Percentiles rank a stretch among this genome's conserved stretches.
Evolutionary conservation across 2,888 invertebrate genomes (phyloP).

Genomic region (Ptychoptera albimana): DNA sequence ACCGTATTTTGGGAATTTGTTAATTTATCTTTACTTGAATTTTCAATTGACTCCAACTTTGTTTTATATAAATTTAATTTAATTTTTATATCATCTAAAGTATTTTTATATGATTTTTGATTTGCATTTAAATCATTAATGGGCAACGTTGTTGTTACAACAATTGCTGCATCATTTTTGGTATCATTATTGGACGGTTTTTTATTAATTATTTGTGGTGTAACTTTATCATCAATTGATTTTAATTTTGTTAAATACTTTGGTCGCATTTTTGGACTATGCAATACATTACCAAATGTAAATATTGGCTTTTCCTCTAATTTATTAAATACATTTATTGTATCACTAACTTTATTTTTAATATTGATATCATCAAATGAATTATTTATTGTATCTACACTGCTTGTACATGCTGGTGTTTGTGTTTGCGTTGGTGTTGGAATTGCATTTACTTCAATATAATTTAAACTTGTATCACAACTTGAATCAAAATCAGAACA

Average conservation of each 20-base stretch:
- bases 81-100: constrained; percentile 26
- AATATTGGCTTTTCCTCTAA: constrained; percentile 1
- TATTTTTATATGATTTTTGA: constrained; percentile 21
- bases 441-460: constrained; percentile 22
- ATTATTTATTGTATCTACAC: too few relatives aligned
- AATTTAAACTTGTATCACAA: constrained; percentile 29
- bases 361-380: too few relatives aligned
- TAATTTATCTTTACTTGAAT: constrained; percentile 23
- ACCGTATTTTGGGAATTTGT: constrained; percentile 25
- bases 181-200: too few relatives aligned
- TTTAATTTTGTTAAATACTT: not conserved
- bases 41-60: constrained; percentile 26
- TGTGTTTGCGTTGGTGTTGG: not conserved
- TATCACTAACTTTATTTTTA: too few relatives aligned
- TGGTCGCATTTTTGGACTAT: not conserved
- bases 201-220: too few relatives aligned
- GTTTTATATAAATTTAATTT: constrained; percentile 27
- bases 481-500: constrained; percentile 31
- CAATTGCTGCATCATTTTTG: too few relatives aligned
- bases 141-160: too few relatives aligned
- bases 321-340: not conserved
- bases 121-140: constrained; percentile 15
- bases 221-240: not conserved
- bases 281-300: not conserved
- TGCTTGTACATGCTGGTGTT: not conserved